Base-by-base conservation (phyloP, 2,888 invertebrate species). In the Taenaris catops region DNA sequence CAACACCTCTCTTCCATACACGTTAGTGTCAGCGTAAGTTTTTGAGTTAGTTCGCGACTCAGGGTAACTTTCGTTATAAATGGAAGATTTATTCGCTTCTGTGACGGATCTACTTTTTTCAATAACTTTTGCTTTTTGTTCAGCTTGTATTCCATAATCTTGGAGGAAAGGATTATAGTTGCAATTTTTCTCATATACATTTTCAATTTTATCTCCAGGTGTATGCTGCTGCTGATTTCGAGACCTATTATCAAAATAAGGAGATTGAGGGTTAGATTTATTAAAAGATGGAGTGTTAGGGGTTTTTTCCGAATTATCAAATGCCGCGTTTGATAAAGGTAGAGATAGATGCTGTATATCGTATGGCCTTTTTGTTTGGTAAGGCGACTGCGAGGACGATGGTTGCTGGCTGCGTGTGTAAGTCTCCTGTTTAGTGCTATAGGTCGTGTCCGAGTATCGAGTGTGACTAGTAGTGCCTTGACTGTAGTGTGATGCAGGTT, bases 391-490 rank as follows among this genome's bases (percentile, higher is more conserved):
- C 34, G 75, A 63, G 3, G 86, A 84, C 66, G 68, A 79, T 47
- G 80, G 76, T 46, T 75, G 81, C 53, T 76, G 78, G 39, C 88
- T 87, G 16, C 87, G 78, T 47, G 84, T 87, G 61, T 89, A 89
- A 48, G 81, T 83, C 49, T 89, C 89, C 52, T 87, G 74, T 45
- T 68, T 72, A 29, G 67, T 69, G 53, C 69, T 76, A 45, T 78
- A 79, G 51, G 72, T 80, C 29, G 63, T 66, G 53, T 79, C 76
- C 49, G 72, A 75, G 56, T 80, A 73, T 55, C 74, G 74, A 56
- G 60, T 67, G 59, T 79, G 72, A 63, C 58, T 73, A n/a, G n/a
- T n/a, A 52, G 69, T 74, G 69, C 71, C 70, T 65, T 78, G 79
- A 60, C 73, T 78, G 57, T 81, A 86, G 53, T 86, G 84, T 69